phyloP scores from a whole-genome alignment of 2,888 invertebrate genomes.

The Argyresthia albistria region DNA sequence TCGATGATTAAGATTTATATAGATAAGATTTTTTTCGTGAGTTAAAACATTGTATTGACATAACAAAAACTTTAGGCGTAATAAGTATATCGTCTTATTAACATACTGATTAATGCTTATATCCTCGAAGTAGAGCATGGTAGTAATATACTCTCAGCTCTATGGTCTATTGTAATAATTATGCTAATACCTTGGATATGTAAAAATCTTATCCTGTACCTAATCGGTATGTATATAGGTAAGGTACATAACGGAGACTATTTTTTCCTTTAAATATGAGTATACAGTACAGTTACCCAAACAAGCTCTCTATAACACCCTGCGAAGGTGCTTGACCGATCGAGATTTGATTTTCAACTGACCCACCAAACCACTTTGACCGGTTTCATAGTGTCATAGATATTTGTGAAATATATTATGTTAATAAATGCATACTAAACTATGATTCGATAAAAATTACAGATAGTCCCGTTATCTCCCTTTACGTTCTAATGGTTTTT shows the following conservation, averaged over 20 bases:
- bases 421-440: background rate
- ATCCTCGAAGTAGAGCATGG: no score
- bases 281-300: slow-evolving; percentile 3
- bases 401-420: slow-evolving; percentile 5
- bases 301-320: background rate
- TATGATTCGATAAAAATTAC: background rate
- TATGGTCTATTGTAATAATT: no score
- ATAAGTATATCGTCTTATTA: no score
- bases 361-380: slow-evolving; percentile 9
- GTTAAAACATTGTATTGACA: no score
- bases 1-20: slow-evolving; percentile 13
- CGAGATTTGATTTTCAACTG: slow-evolving; percentile 9
- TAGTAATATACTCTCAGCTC: no score
- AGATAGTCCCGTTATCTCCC: background rate
- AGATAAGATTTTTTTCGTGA: no score
- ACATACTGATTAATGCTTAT: no score
- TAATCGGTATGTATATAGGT: no score
- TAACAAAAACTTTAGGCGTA: no score
- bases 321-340: slow-evolving; percentile 9
- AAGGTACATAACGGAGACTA: background rate
- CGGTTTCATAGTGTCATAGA: slow-evolving; percentile 9
- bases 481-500: background rate
- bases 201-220: no score
- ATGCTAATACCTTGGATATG: no score
- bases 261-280: background rate